A percentile compares a stretch with the other conserved stretches of the same genome.
These are phyloP conservation scores for Urophycis tenuis DNA, from an alignment of 2,797 vertebrate genomes.

Conservation along the genomic window DNA sequence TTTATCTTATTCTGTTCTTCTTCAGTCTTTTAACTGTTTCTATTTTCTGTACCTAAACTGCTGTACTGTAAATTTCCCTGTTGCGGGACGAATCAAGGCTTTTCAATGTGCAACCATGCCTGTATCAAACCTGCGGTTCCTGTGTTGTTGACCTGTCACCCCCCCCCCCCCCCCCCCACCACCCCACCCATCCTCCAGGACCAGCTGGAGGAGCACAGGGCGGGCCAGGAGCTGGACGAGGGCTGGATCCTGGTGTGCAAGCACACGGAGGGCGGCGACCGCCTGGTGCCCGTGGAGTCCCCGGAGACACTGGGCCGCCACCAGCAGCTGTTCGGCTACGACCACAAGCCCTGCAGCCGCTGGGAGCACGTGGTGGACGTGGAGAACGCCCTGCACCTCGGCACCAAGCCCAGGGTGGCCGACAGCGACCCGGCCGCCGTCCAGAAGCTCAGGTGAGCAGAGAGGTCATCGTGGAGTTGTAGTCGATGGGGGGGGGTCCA, in stretches of 20 bases:
- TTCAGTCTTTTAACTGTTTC: no score
- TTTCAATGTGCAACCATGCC: background rate
- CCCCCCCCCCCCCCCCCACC: no score
- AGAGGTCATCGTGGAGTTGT: background rate
- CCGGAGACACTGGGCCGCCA: constrained; percentile 80
- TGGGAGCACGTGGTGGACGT: constrained; percentile 96
- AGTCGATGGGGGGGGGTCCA: no score
- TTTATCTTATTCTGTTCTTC: no score
- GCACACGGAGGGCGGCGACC: constrained; percentile 86
- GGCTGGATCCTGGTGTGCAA: constrained; percentile 94
- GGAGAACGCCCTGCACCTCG: constrained; percentile 81
- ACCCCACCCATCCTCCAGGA: constrained; percentile 65
- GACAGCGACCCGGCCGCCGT: constrained; percentile 78
- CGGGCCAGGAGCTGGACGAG: constrained; percentile 80
- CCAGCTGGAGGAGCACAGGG: constrained; percentile 85
- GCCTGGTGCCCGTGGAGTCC: constrained; percentile 89
- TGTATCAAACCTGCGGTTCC: background rate
- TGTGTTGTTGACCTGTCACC: background rate
- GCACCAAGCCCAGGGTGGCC: constrained; percentile 78
- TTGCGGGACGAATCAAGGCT: no score
- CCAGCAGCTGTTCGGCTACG: constrained; percentile 91
- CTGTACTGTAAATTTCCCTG: no score
- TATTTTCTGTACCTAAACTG: no score
- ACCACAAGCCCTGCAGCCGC: constrained; percentile 85
- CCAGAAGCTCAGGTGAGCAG: constrained; percentile 84